Evolutionary conservation across 2,797 vertebrate species (phyloP).

Genomic region (Capromys pilorides): DNA sequence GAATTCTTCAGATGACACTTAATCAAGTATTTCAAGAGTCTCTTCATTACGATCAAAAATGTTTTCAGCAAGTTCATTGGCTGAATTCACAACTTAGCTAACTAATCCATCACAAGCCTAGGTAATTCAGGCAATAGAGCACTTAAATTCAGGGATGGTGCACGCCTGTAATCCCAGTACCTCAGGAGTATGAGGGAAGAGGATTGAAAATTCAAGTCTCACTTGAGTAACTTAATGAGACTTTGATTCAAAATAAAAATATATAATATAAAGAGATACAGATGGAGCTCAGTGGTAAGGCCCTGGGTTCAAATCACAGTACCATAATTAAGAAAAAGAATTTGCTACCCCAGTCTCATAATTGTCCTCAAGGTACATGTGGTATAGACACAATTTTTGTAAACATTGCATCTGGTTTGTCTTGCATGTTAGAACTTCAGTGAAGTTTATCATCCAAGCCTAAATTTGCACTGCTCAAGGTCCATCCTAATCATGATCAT

Average conservation of each 20-base stretch:
- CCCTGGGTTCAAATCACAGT: background rate
- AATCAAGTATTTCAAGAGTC: slow-evolving; percentile 81
- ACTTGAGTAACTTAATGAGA: background rate
- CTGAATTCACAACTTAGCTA: background rate
- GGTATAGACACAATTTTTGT: background rate
- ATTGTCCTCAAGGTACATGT: background rate
- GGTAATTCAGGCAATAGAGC: slow-evolving; percentile 45
- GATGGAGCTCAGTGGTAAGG: background rate
- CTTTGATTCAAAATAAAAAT: background rate
- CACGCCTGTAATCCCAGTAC: background rate
- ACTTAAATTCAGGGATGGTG: background rate
- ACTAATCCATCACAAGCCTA: background rate
- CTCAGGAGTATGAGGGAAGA: background rate
- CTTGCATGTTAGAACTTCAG: background rate
- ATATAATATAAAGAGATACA: background rate
- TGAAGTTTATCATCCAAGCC: background rate
- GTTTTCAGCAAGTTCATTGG: slow-evolving; percentile 46
- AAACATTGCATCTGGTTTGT: background rate
- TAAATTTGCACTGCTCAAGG: background rate
- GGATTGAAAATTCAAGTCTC: background rate
- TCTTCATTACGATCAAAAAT: slow-evolving; percentile 65
- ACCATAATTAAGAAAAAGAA: background rate
- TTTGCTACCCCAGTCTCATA: background rate
- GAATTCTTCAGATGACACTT: slow-evolving; percentile 60
- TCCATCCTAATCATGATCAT: background rate